Evolutionary conservation across 2,797 vertebrate species (phyloP), one percentile per base, ranked within the genome.

Genomic region (Melanotaenia parkinsoni): DNA sequence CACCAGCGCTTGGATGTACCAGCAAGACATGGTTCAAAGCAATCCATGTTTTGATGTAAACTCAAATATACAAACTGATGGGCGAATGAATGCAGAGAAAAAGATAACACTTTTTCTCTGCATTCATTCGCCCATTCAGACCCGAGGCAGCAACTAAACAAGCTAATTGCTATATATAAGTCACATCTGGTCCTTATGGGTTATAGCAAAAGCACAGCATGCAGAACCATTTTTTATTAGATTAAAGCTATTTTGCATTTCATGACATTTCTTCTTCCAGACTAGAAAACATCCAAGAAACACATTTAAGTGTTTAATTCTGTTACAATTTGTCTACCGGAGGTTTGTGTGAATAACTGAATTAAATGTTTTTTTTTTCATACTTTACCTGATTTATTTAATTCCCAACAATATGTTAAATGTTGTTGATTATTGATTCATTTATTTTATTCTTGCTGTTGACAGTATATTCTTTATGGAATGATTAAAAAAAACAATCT

Each of bases 11-110:
- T 37, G 30, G 67, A 76, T 47, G 16, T 18, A 30, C 18, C 30
- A 61, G 26, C 24, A 56, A 61, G 43, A 75, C 51, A 67, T 16
- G 50, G n/a, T 58, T 69, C 47, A 81, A 71, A 32, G 59, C 5
- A 37, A 30, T 70, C 53, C 14, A 8, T 24, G 59, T 35, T 63
- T 66, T 58, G 57, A 72, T 20, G 54, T 43, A 3, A 30, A 30
- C 28, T 30, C 28, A 30, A 30, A 30, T 30, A 30, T 30, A 30
- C 28, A 30, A 30, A 30, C 28, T 30, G 28, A 30, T 30, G 28
- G 28, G 28, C 28, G 4, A 30, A 30, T 30, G 28, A 30, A 30
- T 30, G 28, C 28, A 30, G 28, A 30, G 28, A 30, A 30, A 30
- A 30, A 30, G 0, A 51, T 45, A 24, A 32, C 11, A 14, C 50